Base-by-base conservation (phyloP, 2,113 vertebrate species). In the Bubo bubo region DNA sequence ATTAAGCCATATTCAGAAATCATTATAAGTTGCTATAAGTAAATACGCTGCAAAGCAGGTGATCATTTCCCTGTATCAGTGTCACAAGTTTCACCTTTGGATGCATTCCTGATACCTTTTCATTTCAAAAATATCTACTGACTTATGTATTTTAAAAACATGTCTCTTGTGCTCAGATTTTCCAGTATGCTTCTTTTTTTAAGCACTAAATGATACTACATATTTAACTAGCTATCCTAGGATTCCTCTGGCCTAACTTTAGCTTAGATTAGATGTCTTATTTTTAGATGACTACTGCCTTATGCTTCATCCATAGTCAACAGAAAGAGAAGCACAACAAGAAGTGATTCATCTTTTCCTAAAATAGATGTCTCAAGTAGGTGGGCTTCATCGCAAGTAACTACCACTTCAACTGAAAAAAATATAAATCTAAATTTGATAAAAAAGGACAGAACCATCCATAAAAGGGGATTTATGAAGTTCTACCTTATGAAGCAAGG, bases 281-380 rank as follows among this genome's bases (percentile, higher is more conserved):
- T 94, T 95, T 95, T 95, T 55, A 95, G 86, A 52, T 86, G 50
- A 86, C 75, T 88, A 53, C 20, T 92, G 34, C 45, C 32, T 90
- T 88, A 80, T 83, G 45, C 79, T 96, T 95, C 59, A 93, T 92
- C 72, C 67, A 64, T 60, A 96, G 83, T 80, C 85, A 90, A 87
- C 32, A 39, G 58, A 86, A 93, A 84, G 72, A 91, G 47, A 93
- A 41, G 72, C 35, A 86, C 59, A 93, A 90, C 41, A 89, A 79
- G 49, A 88, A 92, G 28, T 86, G 88, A 95, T 86, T 93, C 63
- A 95, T 86, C 35, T 56, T 24, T 62, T 92, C 75, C 50, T 83
- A 77, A 88, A 95, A 96, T 86, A 94, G 68, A 55, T 53, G 7
- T 76, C 74, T 90, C 63, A 74, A 83, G 88, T 95, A 95, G 88